phyloP scores from a whole-genome alignment of 2,797 vertebrate genomes.

The Macropus fuliginosus region DNA sequence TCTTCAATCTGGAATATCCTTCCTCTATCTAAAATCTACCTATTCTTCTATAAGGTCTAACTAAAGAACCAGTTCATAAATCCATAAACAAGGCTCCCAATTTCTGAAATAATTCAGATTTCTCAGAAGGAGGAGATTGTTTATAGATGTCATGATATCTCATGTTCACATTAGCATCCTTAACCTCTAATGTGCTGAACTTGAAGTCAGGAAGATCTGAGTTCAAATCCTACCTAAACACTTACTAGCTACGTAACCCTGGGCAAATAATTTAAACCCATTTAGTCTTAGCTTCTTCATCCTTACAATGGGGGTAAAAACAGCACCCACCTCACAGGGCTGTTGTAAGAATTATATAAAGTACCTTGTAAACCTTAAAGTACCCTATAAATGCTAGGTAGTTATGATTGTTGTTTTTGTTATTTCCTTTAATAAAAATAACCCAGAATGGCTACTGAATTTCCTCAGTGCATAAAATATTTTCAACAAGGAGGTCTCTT shows the following conservation, averaged over 20 bases:
- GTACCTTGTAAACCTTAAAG: neutral
- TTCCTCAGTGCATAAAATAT: slow-evolving; percentile 23
- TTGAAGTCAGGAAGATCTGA: neutral
- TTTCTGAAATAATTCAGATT: neutral
- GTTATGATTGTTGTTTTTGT: neutral
- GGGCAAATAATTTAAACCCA: neutral
- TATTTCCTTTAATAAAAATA: slow-evolving; percentile 46
- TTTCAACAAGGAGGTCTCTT: slow-evolving; percentile 20
- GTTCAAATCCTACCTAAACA: neutral
- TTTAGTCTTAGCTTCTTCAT: neutral
- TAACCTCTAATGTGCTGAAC: neutral
- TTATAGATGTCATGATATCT: slow-evolving; percentile 16
- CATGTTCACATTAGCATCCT: slow-evolving; percentile 54
- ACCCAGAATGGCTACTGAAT: slow-evolving; percentile 33
- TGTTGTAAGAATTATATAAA: neutral
- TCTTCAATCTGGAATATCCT: neutral
- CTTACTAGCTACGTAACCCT: neutral
- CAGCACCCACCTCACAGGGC: neutral
- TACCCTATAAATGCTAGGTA: neutral
- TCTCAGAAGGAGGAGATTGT: neutral
- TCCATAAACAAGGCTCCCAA: neutral
- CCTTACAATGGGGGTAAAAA: neutral
- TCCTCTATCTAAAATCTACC: neutral
- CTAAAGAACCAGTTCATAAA: neutral
- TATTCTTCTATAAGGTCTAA: neutral